Percentiles rank a stretch among this genome's conserved stretches.
These are phyloP conservation scores for Cartodere bifasciata DNA, from an alignment of 2,888 invertebrate genomes.

Conservation along the genomic window DNA sequence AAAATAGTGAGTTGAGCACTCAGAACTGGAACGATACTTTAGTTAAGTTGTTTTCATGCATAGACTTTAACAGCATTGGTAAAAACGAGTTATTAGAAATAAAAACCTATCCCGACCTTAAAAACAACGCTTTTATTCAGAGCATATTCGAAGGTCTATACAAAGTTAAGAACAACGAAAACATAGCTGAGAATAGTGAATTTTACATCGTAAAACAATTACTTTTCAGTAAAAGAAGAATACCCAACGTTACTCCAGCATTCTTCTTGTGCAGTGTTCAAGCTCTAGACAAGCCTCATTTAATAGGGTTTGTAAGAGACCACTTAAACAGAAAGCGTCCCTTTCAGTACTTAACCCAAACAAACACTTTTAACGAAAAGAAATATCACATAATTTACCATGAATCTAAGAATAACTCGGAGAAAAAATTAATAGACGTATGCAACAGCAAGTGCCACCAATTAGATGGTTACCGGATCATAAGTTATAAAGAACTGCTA, in stretches of 20 bases:
- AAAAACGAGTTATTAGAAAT: conserved; percentile 24
- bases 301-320: no score
- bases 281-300: no score
- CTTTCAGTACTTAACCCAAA: no score
- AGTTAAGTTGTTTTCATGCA: not conserved
- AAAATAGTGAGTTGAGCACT: not conserved
- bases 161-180: conserved; percentile 15
- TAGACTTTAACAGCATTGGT: conserved; percentile 12
- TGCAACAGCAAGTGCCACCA: conserved; percentile 16
- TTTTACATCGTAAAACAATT: conserved; percentile 1
- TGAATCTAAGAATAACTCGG: conserved; percentile 4
- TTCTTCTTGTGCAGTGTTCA: no score
- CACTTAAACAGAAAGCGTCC: no score
- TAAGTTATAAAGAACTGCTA: conserved; percentile 28
- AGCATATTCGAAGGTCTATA: conserved; percentile 21
- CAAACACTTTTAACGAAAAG: no score
- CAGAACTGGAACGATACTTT: not conserved
- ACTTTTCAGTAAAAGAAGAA: not conserved
- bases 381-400: conserved; percentile 4
- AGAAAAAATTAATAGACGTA: conserved; percentile 15
- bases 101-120: conserved; percentile 23
- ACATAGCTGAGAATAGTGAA: conserved; percentile 12
- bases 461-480: conserved; percentile 23
- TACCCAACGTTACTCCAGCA: no score
- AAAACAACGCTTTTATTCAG: conserved; percentile 18